phyloP scores from a whole-genome alignment of 2,113 vertebrate species.

The Scatophagus argus region DNA sequence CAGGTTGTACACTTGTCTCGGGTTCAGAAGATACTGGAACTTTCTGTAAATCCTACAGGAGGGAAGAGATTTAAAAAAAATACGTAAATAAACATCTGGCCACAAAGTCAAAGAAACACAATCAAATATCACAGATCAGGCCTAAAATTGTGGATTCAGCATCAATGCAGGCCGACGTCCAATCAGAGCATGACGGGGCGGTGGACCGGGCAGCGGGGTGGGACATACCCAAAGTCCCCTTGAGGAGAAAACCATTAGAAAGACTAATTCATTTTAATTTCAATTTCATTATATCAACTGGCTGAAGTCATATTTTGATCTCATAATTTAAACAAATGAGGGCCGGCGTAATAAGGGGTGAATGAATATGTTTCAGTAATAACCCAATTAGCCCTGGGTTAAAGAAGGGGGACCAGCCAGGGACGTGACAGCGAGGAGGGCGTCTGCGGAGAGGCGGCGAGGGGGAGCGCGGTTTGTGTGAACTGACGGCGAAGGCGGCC shows the following conservation, averaged over 20 bases:
- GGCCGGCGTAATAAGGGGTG: constrained; percentile 78
- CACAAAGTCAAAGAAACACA: not conserved
- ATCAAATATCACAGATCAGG: not conserved
- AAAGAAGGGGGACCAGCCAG: constrained; percentile 64
- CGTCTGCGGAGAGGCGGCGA: not conserved
- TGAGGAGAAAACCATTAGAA: constrained; percentile 83
- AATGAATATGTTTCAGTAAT: constrained; percentile 87
- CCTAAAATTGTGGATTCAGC: not conserved
- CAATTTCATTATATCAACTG: constrained; percentile 86
- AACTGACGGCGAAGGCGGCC: constrained; percentile 8
- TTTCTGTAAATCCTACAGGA: constrained; percentile 92
- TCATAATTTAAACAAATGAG: constrained; percentile 85
- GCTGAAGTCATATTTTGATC: constrained; percentile 86
- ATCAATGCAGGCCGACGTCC: constrained; percentile 4
- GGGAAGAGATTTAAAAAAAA: constrained; percentile 5
- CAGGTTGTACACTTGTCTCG: constrained; percentile 95
- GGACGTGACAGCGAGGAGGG: constrained; percentile 53
- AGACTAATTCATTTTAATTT: constrained; percentile 87
- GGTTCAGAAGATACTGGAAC: constrained; percentile 96
- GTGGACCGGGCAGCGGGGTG: constrained; percentile 61
- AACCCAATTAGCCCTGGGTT: constrained; percentile 84
- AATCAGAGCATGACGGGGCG: constrained; percentile 35
- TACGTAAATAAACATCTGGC: not conserved
- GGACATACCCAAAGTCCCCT: constrained; percentile 70
- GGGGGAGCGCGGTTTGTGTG: not conserved